Conservation (phyloP, 2,888 invertebrate species). For the Eristalis pertinax region DNA sequence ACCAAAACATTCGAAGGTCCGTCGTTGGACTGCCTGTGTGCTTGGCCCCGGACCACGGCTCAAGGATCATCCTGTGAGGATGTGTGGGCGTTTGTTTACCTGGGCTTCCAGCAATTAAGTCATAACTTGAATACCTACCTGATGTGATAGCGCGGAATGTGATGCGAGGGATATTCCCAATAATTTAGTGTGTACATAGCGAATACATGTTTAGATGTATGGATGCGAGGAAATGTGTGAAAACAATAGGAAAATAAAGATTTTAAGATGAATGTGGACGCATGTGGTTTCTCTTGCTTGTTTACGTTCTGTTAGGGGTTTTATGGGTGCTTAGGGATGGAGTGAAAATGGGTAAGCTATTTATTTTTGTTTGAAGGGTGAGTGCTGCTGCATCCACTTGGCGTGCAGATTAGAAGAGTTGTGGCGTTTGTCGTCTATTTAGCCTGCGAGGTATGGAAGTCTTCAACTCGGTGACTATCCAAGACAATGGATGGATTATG, state of each 20-base stretch:
- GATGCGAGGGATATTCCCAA: neutral
- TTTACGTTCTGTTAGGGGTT: neutral
- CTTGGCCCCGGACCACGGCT: constrained; percentile 31
- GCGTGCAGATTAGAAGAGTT: too few relatives aligned
- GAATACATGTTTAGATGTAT: neutral
- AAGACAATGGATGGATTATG: too few relatives aligned
- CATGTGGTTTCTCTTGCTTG: neutral
- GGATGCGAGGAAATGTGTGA: neutral
- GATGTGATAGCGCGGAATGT: constrained; percentile 38
- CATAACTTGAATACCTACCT: constrained; percentile 1
- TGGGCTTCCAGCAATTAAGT: constrained; percentile 20
- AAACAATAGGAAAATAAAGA: neutral
- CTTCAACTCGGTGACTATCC: too few relatives aligned
- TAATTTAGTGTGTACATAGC: neutral
- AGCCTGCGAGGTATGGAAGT: too few relatives aligned
- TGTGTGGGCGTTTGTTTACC: neutral
- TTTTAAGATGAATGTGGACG: neutral
- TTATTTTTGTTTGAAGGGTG: neutral
- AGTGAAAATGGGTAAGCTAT: neutral
- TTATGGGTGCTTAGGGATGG: neutral
- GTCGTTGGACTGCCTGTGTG: constrained; percentile 47
- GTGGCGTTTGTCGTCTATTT: too few relatives aligned
- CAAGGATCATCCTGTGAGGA: constrained; percentile 52
- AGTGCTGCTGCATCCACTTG: too few relatives aligned
- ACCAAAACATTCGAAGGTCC: constrained; percentile 70